Conservation (phyloP, 2,113 vertebrate genomes). For the Accipiter cooperii region DNA sequence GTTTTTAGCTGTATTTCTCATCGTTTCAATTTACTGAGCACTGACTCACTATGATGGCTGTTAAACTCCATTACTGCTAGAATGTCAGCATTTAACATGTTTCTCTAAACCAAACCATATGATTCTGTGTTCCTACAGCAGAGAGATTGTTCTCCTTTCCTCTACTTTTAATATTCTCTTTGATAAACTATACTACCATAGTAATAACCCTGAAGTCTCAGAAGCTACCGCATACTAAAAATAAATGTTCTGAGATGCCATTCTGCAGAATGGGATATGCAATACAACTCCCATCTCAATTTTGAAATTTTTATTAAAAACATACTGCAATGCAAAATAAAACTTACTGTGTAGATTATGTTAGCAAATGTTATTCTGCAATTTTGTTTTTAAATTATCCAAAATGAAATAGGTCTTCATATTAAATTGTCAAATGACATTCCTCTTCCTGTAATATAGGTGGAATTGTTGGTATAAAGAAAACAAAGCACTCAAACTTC, state of each 20-base stretch:
- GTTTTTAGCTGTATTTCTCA: background rate
- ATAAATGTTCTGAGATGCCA: background rate
- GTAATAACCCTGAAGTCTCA: conserved; percentile 33
- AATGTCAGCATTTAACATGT: background rate
- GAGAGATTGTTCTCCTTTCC: background rate
- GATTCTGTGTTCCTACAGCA: conserved; percentile 12
- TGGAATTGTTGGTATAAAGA: conserved; percentile 10
- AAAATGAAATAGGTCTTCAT: conserved; percentile 34
- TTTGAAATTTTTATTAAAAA: conserved; percentile 38
- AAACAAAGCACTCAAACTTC: background rate
- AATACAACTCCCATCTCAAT: background rate
- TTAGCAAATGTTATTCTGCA: conserved; percentile 34
- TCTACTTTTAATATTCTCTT: conserved; percentile 44
- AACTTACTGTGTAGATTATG: conserved; percentile 12
- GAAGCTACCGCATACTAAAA: background rate
- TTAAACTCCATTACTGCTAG: background rate
- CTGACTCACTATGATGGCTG: background rate
- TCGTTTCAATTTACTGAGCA: background rate
- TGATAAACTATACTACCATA: conserved; percentile 18
- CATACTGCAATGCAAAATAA: conserved; percentile 37
- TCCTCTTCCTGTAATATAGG: conserved; percentile 6
- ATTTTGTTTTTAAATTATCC: conserved; percentile 46
- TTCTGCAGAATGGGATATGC: background rate
- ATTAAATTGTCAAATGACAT: conserved; percentile 43
- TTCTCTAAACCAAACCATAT: conserved; percentile 22